phyloP scores from a whole-genome alignment of 2,113 vertebrate species.

The Centropus bengalensis region DNA sequence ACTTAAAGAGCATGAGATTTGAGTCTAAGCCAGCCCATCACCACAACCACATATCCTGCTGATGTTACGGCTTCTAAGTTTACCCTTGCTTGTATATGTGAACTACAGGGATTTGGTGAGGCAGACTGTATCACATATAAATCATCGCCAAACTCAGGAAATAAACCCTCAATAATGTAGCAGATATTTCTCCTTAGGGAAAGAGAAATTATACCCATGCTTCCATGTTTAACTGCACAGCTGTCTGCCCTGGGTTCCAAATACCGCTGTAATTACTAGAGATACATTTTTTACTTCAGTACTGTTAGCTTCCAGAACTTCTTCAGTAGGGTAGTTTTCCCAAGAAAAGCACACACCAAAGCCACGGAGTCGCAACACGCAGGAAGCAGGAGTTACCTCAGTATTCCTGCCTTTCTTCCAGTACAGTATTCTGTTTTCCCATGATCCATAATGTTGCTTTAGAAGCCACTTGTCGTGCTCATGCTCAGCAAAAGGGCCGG shows the following conservation, averaged over 20 bases:
- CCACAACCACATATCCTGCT: background rate
- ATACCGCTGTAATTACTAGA: background rate
- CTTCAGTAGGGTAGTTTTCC: background rate
- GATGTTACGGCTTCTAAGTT: background rate
- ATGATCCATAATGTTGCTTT: conserved; percentile 35
- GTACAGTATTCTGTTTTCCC: conserved; percentile 68
- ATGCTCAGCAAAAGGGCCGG: conserved; percentile 36
- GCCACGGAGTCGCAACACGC: background rate
- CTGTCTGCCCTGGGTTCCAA: background rate
- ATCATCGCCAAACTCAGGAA: background rate
- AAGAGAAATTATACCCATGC: background rate
- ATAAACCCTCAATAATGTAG: background rate
- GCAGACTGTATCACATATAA: background rate
- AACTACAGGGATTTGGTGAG: background rate
- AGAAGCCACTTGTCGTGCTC: conserved; percentile 31
- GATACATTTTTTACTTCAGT: background rate
- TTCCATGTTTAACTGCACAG: background rate
- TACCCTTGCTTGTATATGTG: background rate
- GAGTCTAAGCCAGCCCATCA: background rate
- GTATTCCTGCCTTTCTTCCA: conserved; percentile 62
- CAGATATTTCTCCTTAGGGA: background rate
- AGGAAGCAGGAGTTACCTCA: conserved; percentile 7
- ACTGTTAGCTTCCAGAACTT: background rate
- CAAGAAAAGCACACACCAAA: background rate
- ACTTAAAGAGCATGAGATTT: background rate